A percentile compares a stretch with the other conserved stretches of the same genome.
These are phyloP conservation scores for Eumaeus atala DNA, from an alignment of 1,140 invertebrate species.

Conservation along the genomic window DNA sequence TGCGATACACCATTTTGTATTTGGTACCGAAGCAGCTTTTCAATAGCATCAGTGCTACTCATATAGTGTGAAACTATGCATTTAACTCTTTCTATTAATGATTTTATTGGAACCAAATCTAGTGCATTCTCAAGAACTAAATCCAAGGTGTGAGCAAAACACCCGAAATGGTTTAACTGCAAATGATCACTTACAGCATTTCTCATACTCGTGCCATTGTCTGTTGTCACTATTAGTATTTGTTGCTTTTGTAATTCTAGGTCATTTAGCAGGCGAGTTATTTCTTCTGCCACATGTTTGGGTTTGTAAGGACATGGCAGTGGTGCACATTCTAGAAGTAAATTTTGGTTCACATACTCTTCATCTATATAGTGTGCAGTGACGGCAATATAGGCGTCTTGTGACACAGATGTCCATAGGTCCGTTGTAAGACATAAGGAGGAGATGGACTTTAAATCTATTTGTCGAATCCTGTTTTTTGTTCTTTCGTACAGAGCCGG, in stretches of 20 bases:
- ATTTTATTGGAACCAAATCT: constrained; percentile 1
- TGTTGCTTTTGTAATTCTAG: constrained; percentile 9
- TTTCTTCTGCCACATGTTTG: constrained; percentile 13
- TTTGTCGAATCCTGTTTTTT: neutral
- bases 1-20: constrained; percentile 23
- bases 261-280: constrained; percentile 6
- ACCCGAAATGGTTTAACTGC: constrained; percentile 21
- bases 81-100: constrained; percentile 21
- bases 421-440: constrained; percentile 20
- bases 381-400: constrained; percentile 17
- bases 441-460: constrained; percentile 4
- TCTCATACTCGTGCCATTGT: constrained; percentile 10
- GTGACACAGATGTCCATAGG: constrained; percentile 16
- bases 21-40: constrained; percentile 20
- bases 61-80: constrained; percentile 19
- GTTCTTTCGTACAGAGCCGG: constrained; percentile 3
- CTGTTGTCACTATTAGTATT: constrained; percentile 14
- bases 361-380: constrained; percentile 17
- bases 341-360: constrained; percentile 5
- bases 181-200: constrained; percentile 8
- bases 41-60: constrained; percentile 17
- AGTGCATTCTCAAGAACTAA: neutral
- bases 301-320: constrained; percentile 15
- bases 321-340: constrained; percentile 15
- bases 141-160: constrained; percentile 29